Evolutionary conservation across 2,888 invertebrate genomes (phyloP), one percentile per base, ranked within the genome.

Genomic region (Amiota communis): DNA sequence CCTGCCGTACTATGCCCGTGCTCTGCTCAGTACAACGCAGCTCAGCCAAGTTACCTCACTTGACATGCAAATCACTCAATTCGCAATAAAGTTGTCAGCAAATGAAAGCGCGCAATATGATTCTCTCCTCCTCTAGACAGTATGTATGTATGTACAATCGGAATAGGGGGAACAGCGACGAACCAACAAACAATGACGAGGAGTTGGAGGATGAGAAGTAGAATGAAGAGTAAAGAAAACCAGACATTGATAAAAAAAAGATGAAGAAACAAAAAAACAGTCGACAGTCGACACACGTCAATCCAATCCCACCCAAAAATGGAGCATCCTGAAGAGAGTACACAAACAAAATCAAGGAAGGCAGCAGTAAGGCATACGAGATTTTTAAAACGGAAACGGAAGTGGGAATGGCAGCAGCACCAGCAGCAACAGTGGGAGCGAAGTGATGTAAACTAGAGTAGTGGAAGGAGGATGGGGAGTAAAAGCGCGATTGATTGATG

Each of bases 1-100:
- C 23, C 23, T 23, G 23, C 23, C 23, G 3, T 3, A 23, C 23
- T 23, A 23, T 36, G 36, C 23, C 23, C 23, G 3, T 36, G 36
- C 9, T n/a, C 2, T 1, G 53, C n/a, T n/a, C 53, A 53, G 13
- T 1, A 11, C 11, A 53, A 53, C 53, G 6, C 13, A 53, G 53
- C 13, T 13, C 8, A 53, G 53, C 53, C n/a, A 13, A 53, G n/a
- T n/a, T 15, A 20, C 15, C 57, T 56, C 59, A 65, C 53, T 53
- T 51, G 73, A 72, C 72, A 56, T 57, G 72, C 63, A 57, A 73
- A 74, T 73, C 78, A 71, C 67, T 78, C 73, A 73, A 76, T 78
- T 80, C 74, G 77, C 77, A 80, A 79, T 79, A 77, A 79, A 80
- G 80, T 81, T 80, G 78, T 79, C 79, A 80, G 81, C 76, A 72